Conservation (phyloP, 92 coral and sea anemone genomes). For the Zoanthus sociatus region DNA sequence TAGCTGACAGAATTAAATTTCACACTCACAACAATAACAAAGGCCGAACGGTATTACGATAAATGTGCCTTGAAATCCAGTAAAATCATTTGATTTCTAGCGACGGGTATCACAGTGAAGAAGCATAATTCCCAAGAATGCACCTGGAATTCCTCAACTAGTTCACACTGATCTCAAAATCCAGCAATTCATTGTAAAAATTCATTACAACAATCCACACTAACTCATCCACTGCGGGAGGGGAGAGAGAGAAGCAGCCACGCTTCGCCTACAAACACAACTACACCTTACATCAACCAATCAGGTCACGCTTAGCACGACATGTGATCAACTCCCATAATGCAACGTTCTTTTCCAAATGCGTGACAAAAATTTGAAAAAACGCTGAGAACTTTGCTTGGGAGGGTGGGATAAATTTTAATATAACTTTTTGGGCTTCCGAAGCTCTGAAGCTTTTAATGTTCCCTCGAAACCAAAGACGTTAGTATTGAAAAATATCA, state of each 20-base stretch:
- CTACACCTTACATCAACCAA: constrained; percentile 35
- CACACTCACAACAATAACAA: constrained; percentile 89
- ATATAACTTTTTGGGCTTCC: background rate
- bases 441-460: background rate
- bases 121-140: constrained; percentile 62
- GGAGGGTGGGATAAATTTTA: background rate
- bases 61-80: constrained; percentile 49
- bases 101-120: constrained; percentile 29
- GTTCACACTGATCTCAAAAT: constrained; percentile 55
- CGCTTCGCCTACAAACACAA: constrained; percentile 59
- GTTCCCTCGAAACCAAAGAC: background rate
- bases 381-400: background rate
- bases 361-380: background rate
- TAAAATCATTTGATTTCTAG: constrained; percentile 51
- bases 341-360: constrained; percentile 30
- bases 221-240: constrained; percentile 78
- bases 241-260: constrained; percentile 82
- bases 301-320: constrained; percentile 28
- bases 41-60: constrained; percentile 63
- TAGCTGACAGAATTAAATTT: constrained; percentile 66
- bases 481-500: background rate
- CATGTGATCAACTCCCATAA: constrained; percentile 65
- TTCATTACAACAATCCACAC: constrained; percentile 80
- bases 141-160: constrained; percentile 55
- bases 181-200: constrained; percentile 72